Percentiles rank a stretch among this genome's conserved stretches.
Evolutionary conservation across 1,140 invertebrate species (phyloP).

Genomic region (Sycophila sp.): DNA sequence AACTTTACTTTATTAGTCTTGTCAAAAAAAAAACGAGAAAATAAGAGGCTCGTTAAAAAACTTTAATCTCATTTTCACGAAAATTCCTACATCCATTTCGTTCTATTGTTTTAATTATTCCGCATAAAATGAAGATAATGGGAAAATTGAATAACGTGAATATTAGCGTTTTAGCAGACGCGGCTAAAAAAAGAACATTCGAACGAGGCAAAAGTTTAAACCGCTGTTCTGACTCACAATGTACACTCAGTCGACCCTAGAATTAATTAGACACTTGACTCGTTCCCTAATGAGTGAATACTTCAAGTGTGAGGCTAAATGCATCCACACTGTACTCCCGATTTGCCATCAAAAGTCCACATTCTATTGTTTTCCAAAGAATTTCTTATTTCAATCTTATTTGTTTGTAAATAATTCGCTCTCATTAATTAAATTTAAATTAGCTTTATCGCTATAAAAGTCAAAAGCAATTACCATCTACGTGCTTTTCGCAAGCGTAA

Average conservation of each 20-base stretch:
- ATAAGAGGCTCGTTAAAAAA: neutral
- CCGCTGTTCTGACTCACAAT: neutral
- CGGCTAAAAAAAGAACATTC: neutral
- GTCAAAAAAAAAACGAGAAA: neutral
- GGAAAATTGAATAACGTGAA: too few relatives aligned
- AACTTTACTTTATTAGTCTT: neutral
- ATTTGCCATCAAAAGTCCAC: conserved; percentile 3
- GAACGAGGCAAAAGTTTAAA: conserved; percentile 5
- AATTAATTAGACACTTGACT: conserved; percentile 48
- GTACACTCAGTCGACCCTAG: conserved; percentile 34
- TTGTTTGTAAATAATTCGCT: too few relatives aligned
- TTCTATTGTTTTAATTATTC: neutral
- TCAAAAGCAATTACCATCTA: too few relatives aligned
- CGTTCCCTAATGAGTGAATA: conserved; percentile 43
- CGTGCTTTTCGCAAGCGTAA: too few relatives aligned
- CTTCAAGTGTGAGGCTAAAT: conserved; percentile 25
- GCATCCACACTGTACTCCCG: conserved; percentile 30
- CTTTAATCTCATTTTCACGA: neutral
- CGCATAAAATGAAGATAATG: neutral
- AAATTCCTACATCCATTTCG: too few relatives aligned
- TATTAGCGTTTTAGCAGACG: too few relatives aligned
- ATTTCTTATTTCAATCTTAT: neutral
- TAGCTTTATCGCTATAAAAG: too few relatives aligned
- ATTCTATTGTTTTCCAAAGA: neutral
- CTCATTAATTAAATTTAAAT: too few relatives aligned